phyloP scores from a whole-genome alignment of 2,797 vertebrate genomes.

The Valencia hispanica region DNA sequence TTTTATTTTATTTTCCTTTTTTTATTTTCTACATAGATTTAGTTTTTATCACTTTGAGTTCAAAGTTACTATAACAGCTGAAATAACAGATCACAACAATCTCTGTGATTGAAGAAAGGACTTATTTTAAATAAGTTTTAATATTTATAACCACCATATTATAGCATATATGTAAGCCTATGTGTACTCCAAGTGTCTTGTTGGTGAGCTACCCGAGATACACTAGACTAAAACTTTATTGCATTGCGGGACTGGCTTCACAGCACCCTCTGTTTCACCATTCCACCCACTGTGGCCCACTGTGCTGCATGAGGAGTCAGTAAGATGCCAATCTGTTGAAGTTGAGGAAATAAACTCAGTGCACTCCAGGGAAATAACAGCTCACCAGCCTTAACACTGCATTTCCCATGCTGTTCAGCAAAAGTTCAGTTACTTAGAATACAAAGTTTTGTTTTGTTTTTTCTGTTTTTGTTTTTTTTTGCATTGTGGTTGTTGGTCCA shows the following conservation, averaged over 20 bases:
- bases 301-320: slow-evolving; percentile 27
- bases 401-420: neutral
- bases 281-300: slow-evolving; percentile 16
- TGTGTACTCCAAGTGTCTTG: neutral
- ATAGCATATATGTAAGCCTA: neutral
- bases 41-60: neutral
- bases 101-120: neutral
- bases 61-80: neutral
- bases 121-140: neutral
- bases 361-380: slow-evolving; percentile 22
- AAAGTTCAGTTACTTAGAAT: slow-evolving; percentile 17
- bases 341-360: slow-evolving; percentile 33
- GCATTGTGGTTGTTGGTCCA: neutral
- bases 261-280: slow-evolving; percentile 2
- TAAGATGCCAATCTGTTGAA: slow-evolving; percentile 31
- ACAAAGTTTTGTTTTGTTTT: no score
- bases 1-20: neutral
- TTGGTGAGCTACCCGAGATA: neutral
- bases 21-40: neutral
- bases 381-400: slow-evolving; percentile 7
- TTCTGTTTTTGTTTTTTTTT: neutral
- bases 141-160: neutral
- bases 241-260: slow-evolving; percentile 7
- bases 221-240: slow-evolving; percentile 3
- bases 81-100: neutral